Percentiles rank a stretch among this genome's conserved stretches.
These are phyloP conservation scores for Brienomyrus brachyistius DNA, from an alignment of 2,113 vertebrate genomes.

Conservation along the genomic window DNA sequence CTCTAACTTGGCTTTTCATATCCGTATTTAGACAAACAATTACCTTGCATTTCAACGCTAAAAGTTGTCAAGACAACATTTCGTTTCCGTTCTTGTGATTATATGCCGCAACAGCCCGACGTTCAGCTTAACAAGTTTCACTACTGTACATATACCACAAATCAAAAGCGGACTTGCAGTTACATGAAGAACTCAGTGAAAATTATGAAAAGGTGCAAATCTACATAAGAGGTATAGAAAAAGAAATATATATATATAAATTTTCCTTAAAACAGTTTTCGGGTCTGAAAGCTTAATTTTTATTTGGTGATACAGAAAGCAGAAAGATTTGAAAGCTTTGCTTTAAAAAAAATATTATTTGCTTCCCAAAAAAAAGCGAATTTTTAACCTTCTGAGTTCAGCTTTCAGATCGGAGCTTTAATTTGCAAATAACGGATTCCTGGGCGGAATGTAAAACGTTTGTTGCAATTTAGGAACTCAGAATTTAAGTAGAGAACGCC, in stretches of 20 bases:
- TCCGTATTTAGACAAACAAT: not conserved
- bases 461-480: conserved; percentile 15
- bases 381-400: conserved; percentile 4
- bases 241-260: conserved; percentile 1
- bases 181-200: conserved; percentile 26
- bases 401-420: not conserved
- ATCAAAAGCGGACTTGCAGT: not conserved
- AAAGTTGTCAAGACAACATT: not conserved
- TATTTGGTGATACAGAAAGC: conserved; percentile 20
- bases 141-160: conserved; percentile 24
- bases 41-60: not conserved
- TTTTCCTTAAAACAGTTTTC: conserved; percentile 14
- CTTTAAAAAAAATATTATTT: conserved; percentile 22
- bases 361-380: conserved; percentile 24
- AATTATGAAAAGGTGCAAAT: conserved; percentile 42
- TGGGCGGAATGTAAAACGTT: not conserved
- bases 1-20: conserved; percentile 2
- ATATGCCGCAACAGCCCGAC: not conserved
- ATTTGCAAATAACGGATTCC: conserved; percentile 10
- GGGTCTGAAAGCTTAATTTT: conserved; percentile 17
- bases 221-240: conserved; percentile 22
- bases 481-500: conserved; percentile 8
- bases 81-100: not conserved
- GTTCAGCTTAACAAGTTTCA: conserved; percentile 25
- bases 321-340: not conserved